phyloP scores from a whole-genome alignment of 2,797 vertebrate species.

The Smutsia gigantea region DNA sequence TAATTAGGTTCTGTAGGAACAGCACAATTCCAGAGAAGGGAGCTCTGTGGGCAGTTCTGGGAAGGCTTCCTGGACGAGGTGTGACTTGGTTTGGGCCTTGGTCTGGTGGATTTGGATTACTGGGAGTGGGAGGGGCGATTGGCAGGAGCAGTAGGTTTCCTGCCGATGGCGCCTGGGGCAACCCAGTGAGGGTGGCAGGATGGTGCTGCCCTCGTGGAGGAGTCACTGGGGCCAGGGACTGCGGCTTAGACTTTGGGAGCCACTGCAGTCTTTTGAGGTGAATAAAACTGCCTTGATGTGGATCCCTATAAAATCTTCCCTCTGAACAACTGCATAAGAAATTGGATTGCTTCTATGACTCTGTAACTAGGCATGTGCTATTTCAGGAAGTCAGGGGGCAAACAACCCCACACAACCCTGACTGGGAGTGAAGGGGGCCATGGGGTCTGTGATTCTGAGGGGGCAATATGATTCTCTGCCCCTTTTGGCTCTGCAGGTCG shows the following conservation, averaged over 20 bases:
- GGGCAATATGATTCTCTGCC: not conserved
- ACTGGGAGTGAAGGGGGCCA: not conserved
- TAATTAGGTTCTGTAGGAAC: too few relatives aligned
- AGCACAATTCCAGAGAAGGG: not conserved
- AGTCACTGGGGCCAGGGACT: not conserved
- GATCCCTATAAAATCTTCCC: not conserved
- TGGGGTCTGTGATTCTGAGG: not conserved
- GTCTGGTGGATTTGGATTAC: not conserved
- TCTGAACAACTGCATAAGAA: not conserved
- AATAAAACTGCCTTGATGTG: not conserved
- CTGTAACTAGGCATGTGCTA: not conserved
- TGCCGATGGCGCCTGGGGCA: not conserved
- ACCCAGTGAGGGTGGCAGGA: too few relatives aligned
- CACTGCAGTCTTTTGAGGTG: not conserved
- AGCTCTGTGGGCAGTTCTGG: not conserved
- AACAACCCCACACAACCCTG: not conserved
- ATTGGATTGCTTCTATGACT: not conserved
- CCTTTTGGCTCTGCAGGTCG: not conserved
- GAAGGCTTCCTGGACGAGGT: constrained; percentile 4
- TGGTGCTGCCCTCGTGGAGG: not conserved
- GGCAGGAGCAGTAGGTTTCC: not conserved
- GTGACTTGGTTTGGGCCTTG: not conserved
- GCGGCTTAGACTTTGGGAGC: not conserved
- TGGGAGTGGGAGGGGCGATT: not conserved
- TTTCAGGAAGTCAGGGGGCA: not conserved